Percentiles rank a stretch among this genome's conserved stretches.
phyloP scores from a whole-genome alignment of 2,888 invertebrate genomes.

The Sesamia inferens region DNA sequence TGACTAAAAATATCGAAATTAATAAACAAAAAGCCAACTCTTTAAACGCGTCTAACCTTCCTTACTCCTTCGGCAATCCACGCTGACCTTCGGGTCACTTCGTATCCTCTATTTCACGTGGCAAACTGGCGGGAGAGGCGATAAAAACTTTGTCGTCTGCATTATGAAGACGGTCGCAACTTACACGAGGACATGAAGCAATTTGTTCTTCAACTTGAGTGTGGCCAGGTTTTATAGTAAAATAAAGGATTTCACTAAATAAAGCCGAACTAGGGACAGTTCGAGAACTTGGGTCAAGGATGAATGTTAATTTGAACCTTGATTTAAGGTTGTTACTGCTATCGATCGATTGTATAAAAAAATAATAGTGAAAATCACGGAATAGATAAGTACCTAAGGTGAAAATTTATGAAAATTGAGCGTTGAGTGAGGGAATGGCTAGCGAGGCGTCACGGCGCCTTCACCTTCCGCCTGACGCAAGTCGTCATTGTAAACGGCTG shows the following conservation, averaged over 20 bases:
- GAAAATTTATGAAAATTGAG: too few relatives aligned
- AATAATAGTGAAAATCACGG: too few relatives aligned
- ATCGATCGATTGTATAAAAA: too few relatives aligned
- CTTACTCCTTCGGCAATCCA: slow-evolving; percentile 52
- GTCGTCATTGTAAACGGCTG: too few relatives aligned
- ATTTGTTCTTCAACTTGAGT: slow-evolving; percentile 43
- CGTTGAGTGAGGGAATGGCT: too few relatives aligned
- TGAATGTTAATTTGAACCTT: neutral
- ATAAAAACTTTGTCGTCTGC: slow-evolving; percentile 65
- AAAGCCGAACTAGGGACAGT: neutral
- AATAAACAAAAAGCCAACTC: neutral
- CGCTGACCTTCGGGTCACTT: slow-evolving; percentile 65
- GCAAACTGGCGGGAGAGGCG: slow-evolving; percentile 52
- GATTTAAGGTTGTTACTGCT: neutral
- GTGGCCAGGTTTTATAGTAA: neutral
- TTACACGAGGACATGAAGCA: slow-evolving; percentile 30
- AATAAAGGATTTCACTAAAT: neutral
- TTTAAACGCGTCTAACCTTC: slow-evolving; percentile 13
- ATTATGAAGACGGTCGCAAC: slow-evolving; percentile 64
- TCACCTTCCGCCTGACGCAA: too few relatives aligned
- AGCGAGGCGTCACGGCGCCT: too few relatives aligned
- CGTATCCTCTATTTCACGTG: slow-evolving; percentile 58
- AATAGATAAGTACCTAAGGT: too few relatives aligned
- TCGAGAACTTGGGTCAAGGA: neutral
- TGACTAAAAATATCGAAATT: neutral